phyloP scores from a whole-genome alignment of 2,888 invertebrate genomes.

The Nematopogon swammerdamellus region DNA sequence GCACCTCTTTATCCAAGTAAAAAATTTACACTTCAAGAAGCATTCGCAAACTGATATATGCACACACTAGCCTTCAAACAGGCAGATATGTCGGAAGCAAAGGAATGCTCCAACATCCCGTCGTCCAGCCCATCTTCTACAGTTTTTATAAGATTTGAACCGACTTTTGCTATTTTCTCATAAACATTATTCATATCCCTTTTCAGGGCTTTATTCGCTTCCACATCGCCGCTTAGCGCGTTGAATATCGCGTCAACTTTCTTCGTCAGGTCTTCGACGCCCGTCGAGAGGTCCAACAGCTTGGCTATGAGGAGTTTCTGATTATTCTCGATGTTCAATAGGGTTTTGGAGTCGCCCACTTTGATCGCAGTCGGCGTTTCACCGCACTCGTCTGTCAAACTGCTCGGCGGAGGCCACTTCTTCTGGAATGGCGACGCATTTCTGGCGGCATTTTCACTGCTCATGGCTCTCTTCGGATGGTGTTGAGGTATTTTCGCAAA shows the following conservation, averaged over 20 bases:
- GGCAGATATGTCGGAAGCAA: background rate
- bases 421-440: too few relatives aligned
- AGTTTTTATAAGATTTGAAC: background rate
- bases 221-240: constrained; percentile 25
- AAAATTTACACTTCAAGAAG: too few relatives aligned
- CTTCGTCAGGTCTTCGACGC: constrained; percentile 28
- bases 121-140: background rate
- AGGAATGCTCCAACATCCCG: background rate
- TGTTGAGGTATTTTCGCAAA: too few relatives aligned
- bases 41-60: too few relatives aligned
- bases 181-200: constrained; percentile 21
- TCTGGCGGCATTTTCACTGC: too few relatives aligned
- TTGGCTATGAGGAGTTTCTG: constrained; percentile 26
- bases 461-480: too few relatives aligned
- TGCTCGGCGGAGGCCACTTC: too few relatives aligned
- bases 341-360: too few relatives aligned
- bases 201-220: too few relatives aligned
- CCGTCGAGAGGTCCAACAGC: constrained; percentile 27
- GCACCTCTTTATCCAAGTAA: too few relatives aligned
- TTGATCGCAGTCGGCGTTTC: too few relatives aligned
- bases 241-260: constrained; percentile 24
- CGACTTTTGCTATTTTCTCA: background rate
- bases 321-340: constrained; percentile 14
- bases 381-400: too few relatives aligned
- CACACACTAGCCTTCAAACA: background rate